Percentiles rank a stretch among this genome's conserved stretches.
Evolutionary conservation across 2,113 vertebrate genomes (phyloP).

Genomic region (Bolborhynchus lineola): DNA sequence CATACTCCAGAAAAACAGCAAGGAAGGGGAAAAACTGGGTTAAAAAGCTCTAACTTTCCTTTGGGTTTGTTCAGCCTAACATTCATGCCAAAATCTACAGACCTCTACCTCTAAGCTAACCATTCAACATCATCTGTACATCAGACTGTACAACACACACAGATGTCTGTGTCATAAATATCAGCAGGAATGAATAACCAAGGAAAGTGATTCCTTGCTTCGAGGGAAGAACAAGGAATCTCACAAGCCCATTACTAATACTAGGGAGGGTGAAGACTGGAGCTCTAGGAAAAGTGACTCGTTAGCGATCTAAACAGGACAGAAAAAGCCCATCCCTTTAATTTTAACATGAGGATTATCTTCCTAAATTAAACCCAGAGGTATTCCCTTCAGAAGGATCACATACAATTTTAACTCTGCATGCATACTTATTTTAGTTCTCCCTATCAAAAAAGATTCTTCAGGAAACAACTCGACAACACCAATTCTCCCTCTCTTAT

Average conservation of each 20-base stretch:
- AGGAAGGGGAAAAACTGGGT: background rate
- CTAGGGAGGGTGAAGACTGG: background rate
- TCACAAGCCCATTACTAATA: background rate
- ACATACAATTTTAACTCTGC: background rate
- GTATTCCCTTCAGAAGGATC: background rate
- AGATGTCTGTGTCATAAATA: background rate
- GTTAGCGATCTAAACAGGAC: background rate
- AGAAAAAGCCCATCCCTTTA: background rate
- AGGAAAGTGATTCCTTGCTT: accelerated
- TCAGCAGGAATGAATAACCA: background rate
- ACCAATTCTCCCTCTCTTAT: background rate
- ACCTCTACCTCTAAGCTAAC: background rate
- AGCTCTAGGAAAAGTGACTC: background rate
- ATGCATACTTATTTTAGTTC: background rate
- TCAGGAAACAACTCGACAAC: background rate
- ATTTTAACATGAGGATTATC: background rate
- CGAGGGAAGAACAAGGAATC: background rate
- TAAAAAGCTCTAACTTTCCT: background rate
- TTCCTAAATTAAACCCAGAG: background rate
- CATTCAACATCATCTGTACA: accelerated
- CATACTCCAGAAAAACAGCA: background rate
- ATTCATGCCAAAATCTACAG: background rate
- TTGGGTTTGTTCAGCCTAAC: background rate
- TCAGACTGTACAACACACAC: background rate
- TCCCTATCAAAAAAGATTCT: background rate